Conservation (phyloP, 2,888 invertebrate genomes). For the Caenorhabditis sp. region DNA sequence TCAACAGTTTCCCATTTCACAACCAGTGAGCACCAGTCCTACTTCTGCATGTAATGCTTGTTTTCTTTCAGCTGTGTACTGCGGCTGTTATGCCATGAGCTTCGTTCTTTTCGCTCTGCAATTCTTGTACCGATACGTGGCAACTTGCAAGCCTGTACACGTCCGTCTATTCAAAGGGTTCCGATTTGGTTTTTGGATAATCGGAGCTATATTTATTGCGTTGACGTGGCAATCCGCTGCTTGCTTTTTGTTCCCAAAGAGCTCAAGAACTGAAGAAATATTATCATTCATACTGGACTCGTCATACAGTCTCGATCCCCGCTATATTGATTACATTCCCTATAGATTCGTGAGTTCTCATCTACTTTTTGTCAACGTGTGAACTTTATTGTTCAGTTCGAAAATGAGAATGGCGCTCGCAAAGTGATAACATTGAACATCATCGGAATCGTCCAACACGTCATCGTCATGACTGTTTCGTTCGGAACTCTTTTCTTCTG, state of each 20-base stretch:
- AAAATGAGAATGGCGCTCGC: not conserved
- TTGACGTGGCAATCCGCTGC: constrained; percentile 20
- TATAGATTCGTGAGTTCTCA: constrained; percentile 14
- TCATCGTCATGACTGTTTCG: constrained; percentile 14
- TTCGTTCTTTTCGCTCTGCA: constrained; percentile 37
- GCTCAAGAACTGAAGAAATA: constrained; percentile 1
- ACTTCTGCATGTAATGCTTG: not conserved
- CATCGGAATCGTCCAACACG: constrained; percentile 16
- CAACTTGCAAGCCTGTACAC: constrained; percentile 18
- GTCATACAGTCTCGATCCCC: constrained; percentile 6
- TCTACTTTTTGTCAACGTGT: not conserved
- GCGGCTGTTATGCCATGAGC: constrained; percentile 40
- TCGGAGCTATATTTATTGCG: constrained; percentile 1
- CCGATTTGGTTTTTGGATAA: constrained; percentile 9
- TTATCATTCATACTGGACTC: constrained; percentile 2
- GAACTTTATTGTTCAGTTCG: constrained; percentile 20
- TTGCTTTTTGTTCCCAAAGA: constrained; percentile 15
- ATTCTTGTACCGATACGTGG: constrained; percentile 31
- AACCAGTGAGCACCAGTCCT: not conserved
- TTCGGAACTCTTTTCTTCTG: not conserved
- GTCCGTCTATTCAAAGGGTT: constrained; percentile 1
- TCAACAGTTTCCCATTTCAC: not conserved
- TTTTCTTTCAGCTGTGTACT: constrained; percentile 25
- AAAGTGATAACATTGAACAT: constrained; percentile 15
- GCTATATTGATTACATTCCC: constrained; percentile 7